Percentiles rank a stretch among this genome's conserved stretches.
phyloP scores from a whole-genome alignment of 2,888 invertebrate species.

The Exephanes ischioxanthus region DNA sequence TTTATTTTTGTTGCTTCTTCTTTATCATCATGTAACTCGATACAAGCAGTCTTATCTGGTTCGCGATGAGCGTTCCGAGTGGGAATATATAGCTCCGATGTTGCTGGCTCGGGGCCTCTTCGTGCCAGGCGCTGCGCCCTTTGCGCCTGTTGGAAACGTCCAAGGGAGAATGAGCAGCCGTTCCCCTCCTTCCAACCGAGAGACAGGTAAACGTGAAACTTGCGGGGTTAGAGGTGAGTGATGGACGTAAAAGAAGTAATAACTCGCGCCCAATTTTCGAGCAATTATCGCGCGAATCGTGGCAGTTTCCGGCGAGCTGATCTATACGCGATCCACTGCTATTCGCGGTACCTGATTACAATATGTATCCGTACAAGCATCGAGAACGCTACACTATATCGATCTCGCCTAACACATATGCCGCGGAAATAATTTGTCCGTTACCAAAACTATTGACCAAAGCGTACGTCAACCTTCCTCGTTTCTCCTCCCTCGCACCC shows the following conservation, averaged over 20 bases:
- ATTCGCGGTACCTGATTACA: slow-evolving; percentile 18
- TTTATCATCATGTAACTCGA: slow-evolving; percentile 39
- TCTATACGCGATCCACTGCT: slow-evolving; percentile 40
- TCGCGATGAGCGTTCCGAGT: slow-evolving; percentile 48
- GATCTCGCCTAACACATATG: slow-evolving; percentile 12
- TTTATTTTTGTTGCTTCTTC: slow-evolving; percentile 8
- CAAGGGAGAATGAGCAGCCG: slow-evolving; percentile 78
- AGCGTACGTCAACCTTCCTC: slow-evolving; percentile 47
- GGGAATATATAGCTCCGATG: slow-evolving; percentile 37
- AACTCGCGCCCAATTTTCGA: slow-evolving; percentile 67
- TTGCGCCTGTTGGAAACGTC: slow-evolving; percentile 74
- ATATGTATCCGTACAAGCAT: slow-evolving; percentile 20
- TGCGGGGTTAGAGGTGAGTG: slow-evolving; percentile 74
- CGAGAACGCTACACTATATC: slow-evolving; percentile 31
- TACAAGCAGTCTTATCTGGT: slow-evolving; percentile 49
- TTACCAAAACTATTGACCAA: slow-evolving; percentile 25
- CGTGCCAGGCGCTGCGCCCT: slow-evolving; percentile 80
- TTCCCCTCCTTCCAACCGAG: slow-evolving; percentile 70
- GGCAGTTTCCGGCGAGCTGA: slow-evolving; percentile 61
- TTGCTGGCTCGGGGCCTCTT: slow-evolving; percentile 72
- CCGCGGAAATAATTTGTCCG: slow-evolving; percentile 9
- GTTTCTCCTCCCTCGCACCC: neutral
- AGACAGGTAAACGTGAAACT: slow-evolving; percentile 4
- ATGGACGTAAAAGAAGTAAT: slow-evolving; percentile 79
- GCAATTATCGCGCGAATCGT: slow-evolving; percentile 71